Evolutionary conservation across 2,113 vertebrate genomes (phyloP).

Genomic region (Grammomys surdaster): DNA sequence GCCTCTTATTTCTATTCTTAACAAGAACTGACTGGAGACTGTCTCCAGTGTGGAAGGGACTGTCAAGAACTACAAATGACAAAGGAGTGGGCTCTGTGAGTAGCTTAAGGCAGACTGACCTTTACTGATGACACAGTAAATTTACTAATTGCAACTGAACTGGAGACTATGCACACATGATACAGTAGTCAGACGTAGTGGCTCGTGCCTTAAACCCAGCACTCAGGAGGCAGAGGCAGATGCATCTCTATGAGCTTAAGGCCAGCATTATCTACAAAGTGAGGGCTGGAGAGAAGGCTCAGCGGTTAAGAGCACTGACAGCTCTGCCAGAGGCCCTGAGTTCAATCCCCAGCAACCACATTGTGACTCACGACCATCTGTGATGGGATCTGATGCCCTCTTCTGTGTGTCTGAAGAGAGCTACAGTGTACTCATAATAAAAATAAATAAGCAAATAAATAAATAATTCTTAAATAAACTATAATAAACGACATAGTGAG

Average conservation of each 20-base stretch:
- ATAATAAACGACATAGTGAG: no score
- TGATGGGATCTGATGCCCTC: no score
- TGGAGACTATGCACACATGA: not conserved
- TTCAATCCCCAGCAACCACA: no score
- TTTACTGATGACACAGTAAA: not conserved
- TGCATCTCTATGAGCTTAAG: not conserved
- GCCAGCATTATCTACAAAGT: not conserved
- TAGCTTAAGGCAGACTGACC: not conserved
- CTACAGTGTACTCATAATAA: no score
- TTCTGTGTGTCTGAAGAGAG: no score
- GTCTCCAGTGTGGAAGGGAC: constrained; percentile 9
- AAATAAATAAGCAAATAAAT: no score
- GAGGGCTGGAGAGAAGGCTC: not conserved
- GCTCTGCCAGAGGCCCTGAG: no score
- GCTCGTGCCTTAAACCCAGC: not conserved
- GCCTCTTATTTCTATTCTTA: not conserved
- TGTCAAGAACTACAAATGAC: not conserved
- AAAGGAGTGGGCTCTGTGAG: not conserved
- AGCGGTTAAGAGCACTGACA: no score
- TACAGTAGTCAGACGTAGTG: not conserved
- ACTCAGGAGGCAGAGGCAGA: not conserved
- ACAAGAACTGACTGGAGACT: not conserved
- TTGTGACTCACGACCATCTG: no score
- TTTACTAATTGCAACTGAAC: not conserved
- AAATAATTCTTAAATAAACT: no score